These are phyloP conservation scores for Dasyornis broadbenti DNA, from an alignment of 2,113 vertebrate species.

Conservation along the genomic window DNA sequence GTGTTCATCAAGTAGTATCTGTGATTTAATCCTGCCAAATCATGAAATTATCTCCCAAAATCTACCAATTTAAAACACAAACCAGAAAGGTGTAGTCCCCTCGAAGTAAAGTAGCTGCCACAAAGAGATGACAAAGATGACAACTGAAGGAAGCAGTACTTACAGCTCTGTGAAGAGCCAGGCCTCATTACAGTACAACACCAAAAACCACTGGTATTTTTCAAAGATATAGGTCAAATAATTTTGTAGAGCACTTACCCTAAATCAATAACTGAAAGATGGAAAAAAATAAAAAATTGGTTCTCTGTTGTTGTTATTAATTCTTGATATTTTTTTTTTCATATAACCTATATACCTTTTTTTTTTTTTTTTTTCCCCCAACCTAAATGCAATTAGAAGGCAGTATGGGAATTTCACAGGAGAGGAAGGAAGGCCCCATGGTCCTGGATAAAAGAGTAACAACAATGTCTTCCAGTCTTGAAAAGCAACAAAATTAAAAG, in stretches of 20 bases:
- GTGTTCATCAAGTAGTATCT: not conserved
- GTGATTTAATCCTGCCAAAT: not conserved
- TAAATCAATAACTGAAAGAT: not conserved
- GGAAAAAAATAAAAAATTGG: not conserved
- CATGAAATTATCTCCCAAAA: not conserved
- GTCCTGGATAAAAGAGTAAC: not conserved
- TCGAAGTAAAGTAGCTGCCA: not conserved
- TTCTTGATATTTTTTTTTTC: not conserved
- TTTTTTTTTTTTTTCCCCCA: not conserved
- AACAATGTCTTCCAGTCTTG: not conserved
- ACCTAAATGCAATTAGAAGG: not conserved
- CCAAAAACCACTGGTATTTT: not conserved
- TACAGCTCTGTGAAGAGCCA: not conserved
- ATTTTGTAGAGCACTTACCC: not conserved
- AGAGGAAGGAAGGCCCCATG: fast-evolving
- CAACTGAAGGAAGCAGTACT: not conserved
- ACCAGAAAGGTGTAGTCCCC: not conserved
- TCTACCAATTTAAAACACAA: not conserved
- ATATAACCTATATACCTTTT: not conserved
- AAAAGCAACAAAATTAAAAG: not conserved
- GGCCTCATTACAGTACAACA: not conserved
- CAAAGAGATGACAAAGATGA: not conserved
- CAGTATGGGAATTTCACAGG: not conserved
- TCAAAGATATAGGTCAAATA: not conserved
- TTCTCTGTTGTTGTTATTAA: not conserved